Conservation (phyloP, 2,888 invertebrate genomes). For the Halocaridina rubra region DNA sequence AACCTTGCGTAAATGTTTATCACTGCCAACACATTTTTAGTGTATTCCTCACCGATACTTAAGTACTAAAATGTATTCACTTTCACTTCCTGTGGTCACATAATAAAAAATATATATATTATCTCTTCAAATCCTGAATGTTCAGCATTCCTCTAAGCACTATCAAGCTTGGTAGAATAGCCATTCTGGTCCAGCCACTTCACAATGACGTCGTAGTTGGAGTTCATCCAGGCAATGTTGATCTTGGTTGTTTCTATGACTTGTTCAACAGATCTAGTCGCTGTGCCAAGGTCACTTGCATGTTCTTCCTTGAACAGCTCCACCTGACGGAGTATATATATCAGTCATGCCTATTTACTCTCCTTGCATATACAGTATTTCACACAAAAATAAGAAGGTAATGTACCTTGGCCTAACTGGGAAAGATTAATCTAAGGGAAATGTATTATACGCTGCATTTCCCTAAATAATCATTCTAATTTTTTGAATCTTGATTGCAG, state of each 20-base stretch:
- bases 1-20: too few species aligned
- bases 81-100: too few species aligned
- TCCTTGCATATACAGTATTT: too few species aligned
- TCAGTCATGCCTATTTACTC: too few species aligned
- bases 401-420: too few species aligned
- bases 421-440: too few species aligned
- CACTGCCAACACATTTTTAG: too few species aligned
- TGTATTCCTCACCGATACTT: too few species aligned
- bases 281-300: constrained; percentile 79
- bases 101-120: too few species aligned
- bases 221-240: constrained; percentile 86
- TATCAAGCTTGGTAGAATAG: constrained; percentile 37
- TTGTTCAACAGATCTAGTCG: constrained; percentile 81
- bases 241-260: constrained; percentile 83
- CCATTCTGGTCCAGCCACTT: constrained; percentile 75
- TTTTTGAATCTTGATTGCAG: too few species aligned
- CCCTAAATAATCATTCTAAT: background rate
- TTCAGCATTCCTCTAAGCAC: background rate
- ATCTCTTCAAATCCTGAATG: too few species aligned
- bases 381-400: background rate
- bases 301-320: constrained; percentile 77
- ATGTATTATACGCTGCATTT: background rate
- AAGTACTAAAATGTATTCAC: too few species aligned
- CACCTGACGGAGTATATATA: constrained; percentile 74
- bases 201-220: constrained; percentile 80